Base-by-base conservation (phyloP, 2,797 vertebrate genomes). In the Darevskia mixta region DNA sequence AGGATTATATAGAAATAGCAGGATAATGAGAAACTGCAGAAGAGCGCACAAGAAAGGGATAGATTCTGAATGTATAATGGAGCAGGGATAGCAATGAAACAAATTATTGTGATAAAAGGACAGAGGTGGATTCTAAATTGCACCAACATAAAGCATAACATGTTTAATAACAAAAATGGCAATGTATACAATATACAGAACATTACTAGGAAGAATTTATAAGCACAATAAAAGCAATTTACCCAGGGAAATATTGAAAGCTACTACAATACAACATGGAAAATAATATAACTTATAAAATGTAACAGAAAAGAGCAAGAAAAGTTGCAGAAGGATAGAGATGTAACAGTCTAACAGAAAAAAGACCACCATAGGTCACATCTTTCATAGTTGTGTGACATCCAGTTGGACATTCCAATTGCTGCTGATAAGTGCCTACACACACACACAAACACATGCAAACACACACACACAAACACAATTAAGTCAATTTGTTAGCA, bases 161-260 rank as follows among this genome's bases (percentile, higher is more conserved):
- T 38, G 18, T 75, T 89, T 81, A 89, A 76, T 67, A 85, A 76
- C 13, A 55, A 75, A 81, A 85, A 85, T 75, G 69, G 58, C 77
- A 64, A 43, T 10, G 49, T 79, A 72, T 64, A 80, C 72, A 32
- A 75, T 73, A 75, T 85, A 69, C 23, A 38, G 87, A 85, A 75
- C 41, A 64, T 80, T 75, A 66, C 25, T 27, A 64, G 15, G 69
- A 75, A 55, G 25, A 49, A 85, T 85, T 73, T 85, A 88, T 79
- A 80, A 76, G 79, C 35, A 67, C 23, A 88, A 85, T 84, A 49
- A 88, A 88, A 71, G 8, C 29, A 35, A 23, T 41, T 58, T 58
- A 8, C 66, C 75, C 1, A 35, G 49, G 23, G 13, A 84, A 88
- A 25, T 8, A 83, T 41, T 32, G 13, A 25, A 84, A 84, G 32